Percentiles rank a stretch among this genome's conserved stretches.
phyloP scores from a whole-genome alignment of 2,113 vertebrate species.

The Anguilla rostrata region DNA sequence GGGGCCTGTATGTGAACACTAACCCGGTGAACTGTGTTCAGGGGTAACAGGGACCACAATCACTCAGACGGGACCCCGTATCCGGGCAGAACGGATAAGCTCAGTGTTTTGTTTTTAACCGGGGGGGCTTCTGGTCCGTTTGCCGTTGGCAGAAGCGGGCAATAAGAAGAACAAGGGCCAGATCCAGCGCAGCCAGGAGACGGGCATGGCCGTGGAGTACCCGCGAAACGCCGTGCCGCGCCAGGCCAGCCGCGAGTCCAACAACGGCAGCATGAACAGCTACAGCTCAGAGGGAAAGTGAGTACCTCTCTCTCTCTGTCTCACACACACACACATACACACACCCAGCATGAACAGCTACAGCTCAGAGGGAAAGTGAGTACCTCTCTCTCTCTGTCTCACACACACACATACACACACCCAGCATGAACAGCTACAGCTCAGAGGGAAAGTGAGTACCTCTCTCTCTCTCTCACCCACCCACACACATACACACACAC shows the following conservation, averaged over 20 bases:
- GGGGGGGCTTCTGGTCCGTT: neutral
- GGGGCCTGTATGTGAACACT: conserved; percentile 4
- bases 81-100: neutral
- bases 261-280: conserved; percentile 96
- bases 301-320: conserved; percentile 53
- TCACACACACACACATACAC: neutral
- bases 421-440: too few relatives aligned
- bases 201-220: conserved; percentile 92
- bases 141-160: conserved; percentile 70
- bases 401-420: too few relatives aligned
- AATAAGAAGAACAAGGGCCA: conserved; percentile 86
- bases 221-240: conserved; percentile 90
- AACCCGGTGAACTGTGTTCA: neutral
- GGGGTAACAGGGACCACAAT: neutral
- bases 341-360: conserved; percentile 92
- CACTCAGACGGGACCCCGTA: neutral
- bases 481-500: too few relatives aligned
- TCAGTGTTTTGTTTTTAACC: neutral
- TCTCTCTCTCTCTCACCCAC: too few relatives aligned
- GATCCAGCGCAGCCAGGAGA: conserved; percentile 97
- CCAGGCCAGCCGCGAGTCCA: conserved; percentile 94
- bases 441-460: neutral
- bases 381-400: neutral
- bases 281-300: conserved; percentile 99
- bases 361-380: conserved; percentile 98